phyloP scores from a whole-genome alignment of 2,888 invertebrate species.

The Marasmarcha lunaedactyla region DNA sequence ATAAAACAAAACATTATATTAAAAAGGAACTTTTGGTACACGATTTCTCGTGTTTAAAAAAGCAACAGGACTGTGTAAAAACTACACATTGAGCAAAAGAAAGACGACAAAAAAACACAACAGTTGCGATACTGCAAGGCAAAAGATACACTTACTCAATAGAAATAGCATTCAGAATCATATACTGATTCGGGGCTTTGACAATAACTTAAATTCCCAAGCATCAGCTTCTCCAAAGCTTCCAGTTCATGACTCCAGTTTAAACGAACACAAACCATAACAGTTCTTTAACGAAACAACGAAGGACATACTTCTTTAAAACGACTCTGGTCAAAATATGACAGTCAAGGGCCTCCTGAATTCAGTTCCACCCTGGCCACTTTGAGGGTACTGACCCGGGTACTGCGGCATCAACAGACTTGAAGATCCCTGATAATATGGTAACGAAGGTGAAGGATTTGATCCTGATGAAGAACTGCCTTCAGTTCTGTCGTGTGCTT shows the following conservation, averaged over 20 bases:
- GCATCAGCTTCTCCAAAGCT: too few relatives aligned
- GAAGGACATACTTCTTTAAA: too few relatives aligned
- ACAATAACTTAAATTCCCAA: too few relatives aligned
- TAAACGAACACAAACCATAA: too few relatives aligned
- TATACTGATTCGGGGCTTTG: too few relatives aligned
- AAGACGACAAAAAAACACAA: too few relatives aligned
- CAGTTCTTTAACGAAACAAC: too few relatives aligned
- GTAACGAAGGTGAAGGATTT: conserved; percentile 72
- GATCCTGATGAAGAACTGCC: conserved; percentile 72
- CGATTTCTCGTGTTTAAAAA: conserved; percentile 11
- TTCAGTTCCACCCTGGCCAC: conserved; percentile 73
- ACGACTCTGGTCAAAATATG: conserved; percentile 81
- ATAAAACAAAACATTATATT: conserved; percentile 7
- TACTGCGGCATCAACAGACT: conserved; percentile 78
- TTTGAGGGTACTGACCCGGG: conserved; percentile 68
- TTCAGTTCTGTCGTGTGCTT: conserved; percentile 63
- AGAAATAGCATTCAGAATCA: too few relatives aligned
- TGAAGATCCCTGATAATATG: conserved; percentile 70
- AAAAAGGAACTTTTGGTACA: conserved; percentile 47
- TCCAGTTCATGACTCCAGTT: too few relatives aligned
- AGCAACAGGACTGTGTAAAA: conserved; percentile 23
- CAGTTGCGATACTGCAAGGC: too few relatives aligned
- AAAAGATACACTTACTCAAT: too few relatives aligned
- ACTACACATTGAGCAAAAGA: too few relatives aligned
- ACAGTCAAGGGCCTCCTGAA: conserved; percentile 82